Percentiles rank a stretch among this genome's conserved stretches.
Evolutionary conservation across 2,113 vertebrate genomes (phyloP).

Genomic region (Erinaceus europaeus): DNA sequence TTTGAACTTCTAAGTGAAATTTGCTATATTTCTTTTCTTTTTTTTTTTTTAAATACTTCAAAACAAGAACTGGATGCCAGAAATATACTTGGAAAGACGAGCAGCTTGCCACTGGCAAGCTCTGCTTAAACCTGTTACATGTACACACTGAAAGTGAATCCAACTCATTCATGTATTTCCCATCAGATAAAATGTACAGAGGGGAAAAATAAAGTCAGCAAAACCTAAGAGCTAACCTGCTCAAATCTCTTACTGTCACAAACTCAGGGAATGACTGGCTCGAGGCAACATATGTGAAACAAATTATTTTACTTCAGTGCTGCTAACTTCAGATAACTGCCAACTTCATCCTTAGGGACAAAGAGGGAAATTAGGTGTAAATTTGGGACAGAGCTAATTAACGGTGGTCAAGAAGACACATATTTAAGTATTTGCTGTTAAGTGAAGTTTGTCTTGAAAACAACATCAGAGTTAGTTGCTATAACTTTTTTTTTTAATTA

Average conservation of each 20-base stretch:
- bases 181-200: slow-evolving; percentile 66
- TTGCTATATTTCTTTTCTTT: slow-evolving; percentile 45
- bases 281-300: background rate
- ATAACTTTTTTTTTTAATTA: background rate
- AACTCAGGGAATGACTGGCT: background rate
- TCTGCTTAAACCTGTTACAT: slow-evolving; percentile 55
- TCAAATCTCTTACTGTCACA: background rate
- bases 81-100: slow-evolving; percentile 45
- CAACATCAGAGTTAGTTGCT: background rate
- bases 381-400: background rate
- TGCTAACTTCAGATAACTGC: background rate
- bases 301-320: background rate
- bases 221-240: slow-evolving; percentile 5
- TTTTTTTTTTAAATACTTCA: slow-evolving; percentile 59
- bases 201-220: slow-evolving; percentile 4
- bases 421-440: slow-evolving; percentile 29
- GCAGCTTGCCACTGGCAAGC: slow-evolving; percentile 45
- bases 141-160: slow-evolving; percentile 2
- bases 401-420: background rate
- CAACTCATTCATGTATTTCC: slow-evolving; percentile 57
- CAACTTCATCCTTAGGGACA: background rate
- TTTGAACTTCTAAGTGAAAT: slow-evolving; percentile 38
- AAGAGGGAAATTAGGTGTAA: background rate
- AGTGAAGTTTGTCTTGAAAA: background rate
- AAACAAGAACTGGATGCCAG: slow-evolving; percentile 55